Base-by-base conservation (phyloP, 30 jellyfish, hydroid and myxozoan species). In the Chrysaora quinquecirrha region DNA sequence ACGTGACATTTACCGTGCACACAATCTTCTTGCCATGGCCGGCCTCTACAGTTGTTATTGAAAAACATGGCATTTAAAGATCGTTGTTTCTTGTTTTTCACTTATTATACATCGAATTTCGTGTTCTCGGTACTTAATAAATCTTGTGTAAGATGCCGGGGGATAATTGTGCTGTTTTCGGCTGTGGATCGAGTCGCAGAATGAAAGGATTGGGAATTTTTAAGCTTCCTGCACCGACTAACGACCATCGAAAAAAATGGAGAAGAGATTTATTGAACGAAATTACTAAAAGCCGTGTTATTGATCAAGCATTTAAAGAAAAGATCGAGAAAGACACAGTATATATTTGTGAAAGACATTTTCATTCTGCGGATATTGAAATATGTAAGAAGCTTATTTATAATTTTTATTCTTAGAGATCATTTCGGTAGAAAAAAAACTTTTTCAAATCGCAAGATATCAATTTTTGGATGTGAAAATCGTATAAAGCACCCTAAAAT, bases 111-210 rank as follows among this genome's bases (percentile, higher is more conserved):
- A 47, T 76, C 7, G 86, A 74, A 43, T 43, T 43, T n/a, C n/a
- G n/a, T n/a, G n/a, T n/a, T n/a, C n/a, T n/a, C n/a, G n/a, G n/a
- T n/a, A n/a, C n/a, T n/a, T n/a, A n/a, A n/a, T n/a, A n/a, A n/a
- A n/a, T n/a, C n/a, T n/a, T n/a, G n/a, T n/a, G n/a, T n/a, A n/a
- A n/a, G n/a, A n/a, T n/a, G n/a, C n/a, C n/a, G n/a, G n/a, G n/a
- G n/a, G n/a, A n/a, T n/a, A n/a, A n/a, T 31, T 74, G 75, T 74
- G 78, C 78, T 54, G 86, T 74, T 74, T 74, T 74, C 31, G 86
- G 75, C 76, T 74, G 86, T 43, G 86, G 76, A 74, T 74, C 86
- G n/a, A 74, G 30, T 30, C 86, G 86, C 56, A 74, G 86, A 34
- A 74, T 76, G 73, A 70, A 70, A 70, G 82, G 82, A 70, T 34